These are phyloP conservation scores for Nephrotoma flavescens DNA, from an alignment of 2,888 invertebrate genomes.

Conservation along the genomic window DNA sequence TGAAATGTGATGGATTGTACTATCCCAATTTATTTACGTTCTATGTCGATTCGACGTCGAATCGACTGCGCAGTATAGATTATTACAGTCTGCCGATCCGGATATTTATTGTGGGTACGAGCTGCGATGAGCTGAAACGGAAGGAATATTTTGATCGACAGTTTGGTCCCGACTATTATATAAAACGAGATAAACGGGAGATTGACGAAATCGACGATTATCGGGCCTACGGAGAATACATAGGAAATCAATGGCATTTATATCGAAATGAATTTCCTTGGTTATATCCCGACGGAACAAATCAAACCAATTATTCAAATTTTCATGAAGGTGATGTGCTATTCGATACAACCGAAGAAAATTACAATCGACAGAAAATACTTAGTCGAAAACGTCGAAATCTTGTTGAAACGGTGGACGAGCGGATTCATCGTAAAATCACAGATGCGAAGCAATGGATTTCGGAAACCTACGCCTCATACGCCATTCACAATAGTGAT, in stretches of 20 bases:
- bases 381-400: slow-evolving; percentile 38
- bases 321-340: slow-evolving; percentile 38
- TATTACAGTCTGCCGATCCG: slow-evolving; percentile 69
- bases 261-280: slow-evolving; percentile 10
- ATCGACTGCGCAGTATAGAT: slow-evolving; percentile 60
- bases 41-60: slow-evolving; percentile 74
- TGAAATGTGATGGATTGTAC: slow-evolving; percentile 65
- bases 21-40: slow-evolving; percentile 76
- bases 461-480: slow-evolving; percentile 73
- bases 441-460: slow-evolving; percentile 73
- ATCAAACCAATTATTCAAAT: slow-evolving; percentile 18
- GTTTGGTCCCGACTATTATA: slow-evolving; percentile 42
- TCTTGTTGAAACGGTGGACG: slow-evolving; percentile 36
- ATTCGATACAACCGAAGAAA: slow-evolving; percentile 38
- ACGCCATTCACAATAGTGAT: slow-evolving; percentile 69
- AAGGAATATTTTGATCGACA: slow-evolving; percentile 34
- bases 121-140: slow-evolving; percentile 49
- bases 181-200: slow-evolving; percentile 31
- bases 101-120: slow-evolving; percentile 55
- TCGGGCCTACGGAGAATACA: slow-evolving; percentile 30
- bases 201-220: slow-evolving; percentile 13
- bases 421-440: slow-evolving; percentile 46
- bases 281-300: slow-evolving; percentile 6
- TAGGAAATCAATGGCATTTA: slow-evolving; percentile 11
- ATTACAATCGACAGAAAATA: slow-evolving; percentile 34